Base-by-base conservation (phyloP, 2,113 vertebrate genomes). In the Myxocyprinus asiaticus region DNA sequence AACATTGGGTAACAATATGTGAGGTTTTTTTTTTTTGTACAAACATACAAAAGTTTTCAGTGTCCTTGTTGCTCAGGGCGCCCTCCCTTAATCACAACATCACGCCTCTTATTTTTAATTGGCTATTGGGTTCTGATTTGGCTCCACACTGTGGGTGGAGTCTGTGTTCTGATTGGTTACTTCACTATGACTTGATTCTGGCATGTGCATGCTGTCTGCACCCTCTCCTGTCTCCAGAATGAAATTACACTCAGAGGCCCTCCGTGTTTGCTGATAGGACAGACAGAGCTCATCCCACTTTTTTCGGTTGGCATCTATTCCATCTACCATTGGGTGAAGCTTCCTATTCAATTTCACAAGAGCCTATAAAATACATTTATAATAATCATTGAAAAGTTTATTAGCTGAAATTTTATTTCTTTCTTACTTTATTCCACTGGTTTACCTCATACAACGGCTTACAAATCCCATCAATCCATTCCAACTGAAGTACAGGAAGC, bases 391-490 rank as follows among this genome's bases (percentile, higher is more conserved):
- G 43, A 65, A 65, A 44, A 66, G 58, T 33, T 33, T 33, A 33
- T 33, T 33, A 33, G 22, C 22, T 33, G 22, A 33, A 33, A 33
- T 33, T 1, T 33, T 33, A 33, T 33, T 33, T 33, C 1, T 33
- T n/a, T 4, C 59, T 11, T 59, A n/a, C 6, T 67, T 59, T 12
- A n/a, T 7, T 47, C 14, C 15, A 14, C 56, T 6, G 67, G 7
- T 78, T 56, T 93, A 98, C 97, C 94, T 98, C 91, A 88, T 97
- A 99, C 73, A 99, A 83, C 69, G 98, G 98, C 91, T 94, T 93
- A 88, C 98, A 99, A 92, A 99, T 99, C 83, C 95, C 94, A 86
- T 99, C 97, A 78, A 98, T 99, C 98, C 98, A 99, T 87, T 99
- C 97, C 7, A 98, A 59, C 79, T 99, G 98, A 85, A 99, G 75